Base-by-base conservation (phyloP, 2,888 invertebrate genomes). In the Zhengitettix transpicula region DNA sequence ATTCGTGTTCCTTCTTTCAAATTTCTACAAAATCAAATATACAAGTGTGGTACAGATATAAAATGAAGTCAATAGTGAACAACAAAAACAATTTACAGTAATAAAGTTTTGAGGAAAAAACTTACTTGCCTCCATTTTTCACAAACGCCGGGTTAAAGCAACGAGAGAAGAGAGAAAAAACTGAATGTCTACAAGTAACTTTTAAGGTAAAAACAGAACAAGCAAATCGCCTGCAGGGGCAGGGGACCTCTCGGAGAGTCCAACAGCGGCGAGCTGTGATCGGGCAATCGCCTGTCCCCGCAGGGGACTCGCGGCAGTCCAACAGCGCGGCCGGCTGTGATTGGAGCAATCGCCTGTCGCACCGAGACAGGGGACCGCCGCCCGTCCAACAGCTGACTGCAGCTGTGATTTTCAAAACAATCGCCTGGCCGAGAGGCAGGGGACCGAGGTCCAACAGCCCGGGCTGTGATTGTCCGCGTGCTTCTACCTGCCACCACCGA, bases 281-380 rank as follows among this genome's bases (percentile, higher is more conserved):
- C n/a, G 58, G 10, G 56, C 61, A 62, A 64, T 64, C 64, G 61
- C 64, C 64, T 64, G 62, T 60, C 60, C 52, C 41, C 47, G 58
- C 60, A 58, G 59, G 61, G 61, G 62, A 61, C 62, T 57, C 61
- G 55, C 44, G 55, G 42, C 52, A 61, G 62, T 64, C 64, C 64
- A 64, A 64, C 62, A 64, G 61, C 64, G 51, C 12, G 2, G 28
- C 17, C 42, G 17, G 61, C 61, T 64, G 64, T 61, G 61, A 64
- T 52, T 55, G 47, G 59, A 55, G 59, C 73, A 72, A 70, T 71
- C 70, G 70, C 69, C 69, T 67, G 65, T 67, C 65, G 65, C 66
- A 51, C 55, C 14, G 40, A 41, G 55, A 59, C 61, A 61, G 61
- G 61, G 61, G 61, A 61, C 61, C 44, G 61, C 42, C 56, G 28